These are phyloP conservation scores for Pseudonaja textilis DNA, from an alignment of 2,113 vertebrate genomes.

Conservation along the genomic window DNA sequence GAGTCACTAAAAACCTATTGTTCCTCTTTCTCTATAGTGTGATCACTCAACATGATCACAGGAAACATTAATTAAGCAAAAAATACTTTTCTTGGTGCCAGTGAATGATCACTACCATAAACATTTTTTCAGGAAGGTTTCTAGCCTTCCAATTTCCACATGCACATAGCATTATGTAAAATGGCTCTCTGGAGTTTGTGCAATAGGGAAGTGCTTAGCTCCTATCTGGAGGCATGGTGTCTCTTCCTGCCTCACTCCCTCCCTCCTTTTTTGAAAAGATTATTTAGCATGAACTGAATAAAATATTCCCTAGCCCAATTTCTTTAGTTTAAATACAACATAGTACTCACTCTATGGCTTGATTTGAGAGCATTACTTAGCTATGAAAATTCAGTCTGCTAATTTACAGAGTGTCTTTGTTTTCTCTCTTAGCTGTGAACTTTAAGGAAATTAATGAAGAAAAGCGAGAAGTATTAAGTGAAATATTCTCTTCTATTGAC, in stretches of 20 bases:
- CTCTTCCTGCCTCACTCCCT: too few species aligned
- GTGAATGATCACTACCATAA: background rate
- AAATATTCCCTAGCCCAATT: background rate
- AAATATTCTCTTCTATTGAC: conserved; percentile 93
- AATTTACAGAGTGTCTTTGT: background rate
- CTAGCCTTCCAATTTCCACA: background rate
- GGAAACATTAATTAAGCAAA: background rate
- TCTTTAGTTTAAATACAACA: background rate
- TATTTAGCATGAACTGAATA: background rate
- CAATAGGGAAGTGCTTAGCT: background rate
- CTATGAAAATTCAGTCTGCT: background rate
- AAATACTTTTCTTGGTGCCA: background rate
- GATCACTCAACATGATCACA: background rate
- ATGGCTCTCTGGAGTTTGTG: background rate
- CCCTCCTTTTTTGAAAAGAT: background rate
- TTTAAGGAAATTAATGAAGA: conserved; percentile 94
- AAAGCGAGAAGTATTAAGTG: conserved; percentile 85
- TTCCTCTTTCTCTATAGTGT: background rate
- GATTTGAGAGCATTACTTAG: background rate
- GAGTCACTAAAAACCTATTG: background rate
- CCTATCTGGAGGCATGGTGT: too few species aligned
- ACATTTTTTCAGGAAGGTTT: background rate
- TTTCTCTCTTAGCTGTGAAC: conserved; percentile 82
- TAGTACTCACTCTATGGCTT: background rate
- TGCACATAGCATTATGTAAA: background rate